These are phyloP conservation scores for Pimpla rufipes DNA, from an alignment of 2,888 invertebrate genomes.

Conservation along the genomic window DNA sequence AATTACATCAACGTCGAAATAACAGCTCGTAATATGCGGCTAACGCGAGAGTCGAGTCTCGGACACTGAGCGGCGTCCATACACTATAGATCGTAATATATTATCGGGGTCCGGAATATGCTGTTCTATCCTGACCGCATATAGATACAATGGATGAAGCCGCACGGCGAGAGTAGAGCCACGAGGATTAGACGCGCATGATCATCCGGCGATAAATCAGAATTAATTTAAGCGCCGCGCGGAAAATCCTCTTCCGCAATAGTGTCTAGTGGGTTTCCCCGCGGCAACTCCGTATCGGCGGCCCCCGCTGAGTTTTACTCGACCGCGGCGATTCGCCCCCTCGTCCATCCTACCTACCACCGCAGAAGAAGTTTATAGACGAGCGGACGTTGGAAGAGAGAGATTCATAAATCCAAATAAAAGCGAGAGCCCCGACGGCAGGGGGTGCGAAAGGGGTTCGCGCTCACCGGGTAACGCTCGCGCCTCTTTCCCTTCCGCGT, in stretches of 20 bases:
- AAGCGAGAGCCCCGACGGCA: constrained; percentile 66
- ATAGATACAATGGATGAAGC: constrained; percentile 18
- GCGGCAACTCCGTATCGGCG: constrained; percentile 21
- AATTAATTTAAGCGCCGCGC: constrained; percentile 79
- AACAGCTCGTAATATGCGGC: not conserved
- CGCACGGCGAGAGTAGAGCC: not conserved
- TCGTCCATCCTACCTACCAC: constrained; percentile 48
- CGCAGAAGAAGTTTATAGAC: constrained; percentile 52
- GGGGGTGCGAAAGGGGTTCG: constrained; percentile 20
- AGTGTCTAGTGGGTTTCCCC: constrained; percentile 23
- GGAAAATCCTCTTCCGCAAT: constrained; percentile 74
- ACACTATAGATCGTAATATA: constrained; percentile 9
- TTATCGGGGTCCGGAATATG: not conserved
- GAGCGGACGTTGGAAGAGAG: constrained; percentile 59
- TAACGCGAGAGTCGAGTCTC: not conserved
- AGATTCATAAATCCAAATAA: constrained; percentile 82
- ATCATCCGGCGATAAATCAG: constrained; percentile 77
- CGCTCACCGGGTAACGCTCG: too few species aligned
- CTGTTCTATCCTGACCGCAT: not conserved
- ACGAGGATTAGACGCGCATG: constrained; percentile 58
- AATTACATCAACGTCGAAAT: not conserved
- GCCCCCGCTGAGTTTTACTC: constrained; percentile 72
- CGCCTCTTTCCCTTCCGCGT: constrained; percentile 29
- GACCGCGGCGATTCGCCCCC: constrained; percentile 63
- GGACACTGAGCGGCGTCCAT: not conserved